Percentiles rank a stretch among this genome's conserved stretches.
These are phyloP conservation scores for Trachemys scripta DNA, from an alignment of 2,113 vertebrate species.

Conservation along the genomic window DNA sequence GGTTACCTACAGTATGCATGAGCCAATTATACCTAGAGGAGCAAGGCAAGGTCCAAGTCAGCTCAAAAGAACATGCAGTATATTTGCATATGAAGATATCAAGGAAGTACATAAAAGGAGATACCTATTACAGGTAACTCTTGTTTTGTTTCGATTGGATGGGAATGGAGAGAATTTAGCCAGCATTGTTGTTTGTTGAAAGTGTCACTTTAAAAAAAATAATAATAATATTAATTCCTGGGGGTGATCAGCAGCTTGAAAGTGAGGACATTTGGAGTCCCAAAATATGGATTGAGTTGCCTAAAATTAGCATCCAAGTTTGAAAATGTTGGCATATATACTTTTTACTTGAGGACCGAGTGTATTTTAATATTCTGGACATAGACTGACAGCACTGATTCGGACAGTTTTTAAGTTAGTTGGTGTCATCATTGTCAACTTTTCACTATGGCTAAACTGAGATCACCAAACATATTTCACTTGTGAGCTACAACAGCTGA, in stretches of 20 bases:
- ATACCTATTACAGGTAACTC: constrained; percentile 93
- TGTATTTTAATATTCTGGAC: neutral
- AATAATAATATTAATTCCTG: accelerated
- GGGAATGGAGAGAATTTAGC: neutral
- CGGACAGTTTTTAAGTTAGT: neutral
- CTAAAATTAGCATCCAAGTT: neutral
- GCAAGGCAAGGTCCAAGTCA: constrained; percentile 96
- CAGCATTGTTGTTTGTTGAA: neutral
- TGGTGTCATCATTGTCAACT: neutral
- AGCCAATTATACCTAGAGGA: constrained; percentile 96
- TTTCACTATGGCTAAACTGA: neutral
- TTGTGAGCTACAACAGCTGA: neutral
- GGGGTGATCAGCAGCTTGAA: neutral
- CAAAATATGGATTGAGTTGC: neutral
- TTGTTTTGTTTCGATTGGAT: neutral
- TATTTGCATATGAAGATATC: constrained; percentile 98
- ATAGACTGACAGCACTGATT: neutral
- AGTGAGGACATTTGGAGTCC: neutral
- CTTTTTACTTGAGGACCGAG: neutral
- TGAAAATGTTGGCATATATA: neutral
- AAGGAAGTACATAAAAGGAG: constrained; percentile 98
- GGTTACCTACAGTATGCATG: constrained; percentile 86
- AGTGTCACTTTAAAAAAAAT: neutral
- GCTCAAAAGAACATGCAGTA: constrained; percentile 96
- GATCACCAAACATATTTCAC: neutral